Percentiles rank a stretch among this genome's conserved stretches.
These are phyloP conservation scores for Platichthys stellatus DNA, from an alignment of 2,113 vertebrate genomes.

Conservation along the genomic window DNA sequence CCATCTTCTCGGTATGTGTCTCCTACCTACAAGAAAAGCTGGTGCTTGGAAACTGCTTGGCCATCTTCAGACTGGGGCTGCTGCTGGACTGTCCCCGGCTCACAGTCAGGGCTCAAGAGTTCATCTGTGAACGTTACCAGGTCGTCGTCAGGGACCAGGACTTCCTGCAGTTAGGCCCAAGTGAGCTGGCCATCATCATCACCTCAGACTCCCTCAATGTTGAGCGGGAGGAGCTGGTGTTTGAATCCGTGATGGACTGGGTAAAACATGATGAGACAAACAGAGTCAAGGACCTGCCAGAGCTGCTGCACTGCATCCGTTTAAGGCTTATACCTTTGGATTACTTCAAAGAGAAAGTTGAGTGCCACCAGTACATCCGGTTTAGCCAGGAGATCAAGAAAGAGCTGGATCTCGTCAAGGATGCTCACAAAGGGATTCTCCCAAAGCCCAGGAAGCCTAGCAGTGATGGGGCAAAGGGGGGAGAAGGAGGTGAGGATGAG, in stretches of 20 bases:
- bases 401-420: slow-evolving; percentile 92
- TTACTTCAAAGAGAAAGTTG: slow-evolving; percentile 90
- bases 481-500: slow-evolving; percentile 71
- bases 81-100: slow-evolving; percentile 91
- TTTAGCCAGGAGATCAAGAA: slow-evolving; percentile 88
- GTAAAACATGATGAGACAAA: slow-evolving; percentile 79
- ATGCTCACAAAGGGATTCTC: slow-evolving; percentile 87
- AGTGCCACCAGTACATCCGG: slow-evolving; percentile 84
- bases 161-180: slow-evolving; percentile 87
- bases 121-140: slow-evolving; percentile 88
- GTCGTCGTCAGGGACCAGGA: slow-evolving; percentile 89
- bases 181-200: slow-evolving; percentile 90
- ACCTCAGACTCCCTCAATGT: slow-evolving; percentile 89
- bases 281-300: slow-evolving; percentile 84
- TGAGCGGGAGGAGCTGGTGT: slow-evolving; percentile 90
- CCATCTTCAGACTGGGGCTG: slow-evolving; percentile 90
- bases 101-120: slow-evolving; percentile 86
- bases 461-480: slow-evolving; percentile 49
- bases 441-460: slow-evolving; percentile 83
- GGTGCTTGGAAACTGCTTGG: slow-evolving; percentile 92
- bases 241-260: slow-evolving; percentile 94
- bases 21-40: slow-evolving; percentile 92
- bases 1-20: slow-evolving; percentile 94
- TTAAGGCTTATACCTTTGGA: slow-evolving; percentile 89
- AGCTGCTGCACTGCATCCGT: slow-evolving; percentile 91